These are phyloP conservation scores for Nerophis ophidion DNA, from an alignment of 2,113 vertebrate genomes.

Conservation along the genomic window DNA sequence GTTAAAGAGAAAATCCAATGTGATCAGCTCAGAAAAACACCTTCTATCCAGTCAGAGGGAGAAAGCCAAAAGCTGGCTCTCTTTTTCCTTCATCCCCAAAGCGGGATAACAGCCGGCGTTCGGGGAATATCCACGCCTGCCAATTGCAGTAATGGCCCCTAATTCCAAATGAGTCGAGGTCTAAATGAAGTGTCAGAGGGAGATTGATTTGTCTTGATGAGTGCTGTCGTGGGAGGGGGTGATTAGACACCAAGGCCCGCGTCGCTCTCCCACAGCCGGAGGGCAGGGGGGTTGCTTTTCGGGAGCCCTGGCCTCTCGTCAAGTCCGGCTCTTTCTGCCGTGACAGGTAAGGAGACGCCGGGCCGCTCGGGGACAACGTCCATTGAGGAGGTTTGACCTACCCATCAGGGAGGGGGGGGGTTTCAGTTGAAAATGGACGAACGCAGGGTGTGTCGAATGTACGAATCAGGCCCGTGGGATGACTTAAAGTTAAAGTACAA, in stretches of 20 bases:
- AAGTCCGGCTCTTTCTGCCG: conserved; percentile 61
- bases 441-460: neutral
- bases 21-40: conserved; percentile 73
- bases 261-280: conserved; percentile 70
- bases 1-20: conserved; percentile 71
- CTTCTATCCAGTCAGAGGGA: conserved; percentile 65
- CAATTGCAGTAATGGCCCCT: conserved; percentile 87
- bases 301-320: conserved; percentile 59
- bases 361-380: conserved; percentile 48
- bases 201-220: conserved; percentile 90
- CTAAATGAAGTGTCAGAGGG: conserved; percentile 92
- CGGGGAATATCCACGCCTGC: conserved; percentile 83
- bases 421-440: conserved; percentile 26
- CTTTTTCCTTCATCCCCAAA: conserved; percentile 67
- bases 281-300: conserved; percentile 64
- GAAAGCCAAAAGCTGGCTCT: conserved; percentile 59
- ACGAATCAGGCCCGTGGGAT: too few species aligned
- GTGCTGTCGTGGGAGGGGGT: conserved; percentile 76
- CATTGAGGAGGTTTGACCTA: conserved; percentile 18
- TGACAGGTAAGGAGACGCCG: conserved; percentile 68
- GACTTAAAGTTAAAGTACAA: too few species aligned
- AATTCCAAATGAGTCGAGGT: conserved; percentile 96
- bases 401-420: conserved; percentile 17
- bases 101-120: conserved; percentile 73
- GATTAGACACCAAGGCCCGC: conserved; percentile 78